Base-by-base conservation (phyloP, 1,140 invertebrate genomes). In the Pogonus chalceus region DNA sequence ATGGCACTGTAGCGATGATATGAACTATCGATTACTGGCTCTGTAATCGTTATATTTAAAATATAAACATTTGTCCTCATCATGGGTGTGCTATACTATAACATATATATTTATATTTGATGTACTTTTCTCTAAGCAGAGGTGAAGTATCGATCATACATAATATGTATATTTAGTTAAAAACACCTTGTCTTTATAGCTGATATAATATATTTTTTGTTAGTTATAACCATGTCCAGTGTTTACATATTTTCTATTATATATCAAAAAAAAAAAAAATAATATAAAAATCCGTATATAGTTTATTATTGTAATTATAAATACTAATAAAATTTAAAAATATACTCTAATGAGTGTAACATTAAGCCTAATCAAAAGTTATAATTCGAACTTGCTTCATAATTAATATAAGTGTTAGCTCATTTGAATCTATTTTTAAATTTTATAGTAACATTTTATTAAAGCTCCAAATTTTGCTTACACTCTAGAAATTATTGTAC, bases 11-110 rank as follows among this genome's bases (percentile, higher is more conserved):
- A 43, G 37, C 37, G 18, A 10, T 43, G 7, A 43, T 43, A 43
- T 18, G 18, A 43, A 43, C 37, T 12, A 10, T 7, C 37, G 37
- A 43, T 43, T 43, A 16, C 37, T 43, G 37, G 37, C 18, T 43
- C 37, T 43, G 37, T 43, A 43, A 43, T 10, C 37, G 37, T 43
- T 43, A 43, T 43, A 9, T 12, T 12, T 43, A 43, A 43, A 43
- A 43, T 43, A 43, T 43, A 43, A 43, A 43, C 37, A 43, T 43
- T 43, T 43, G 37, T 43, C 37, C 37, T 43, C 9, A 43, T 43
- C 37, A 43, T 43, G 37, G 37, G 37, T 43, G 37, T 43, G 37
- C 37, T 43, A 43, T 43, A 43, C 37, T n/a, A n/a, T n/a, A n/a
- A 43, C 18, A 43, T 43, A 43, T 43, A 43, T 43, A 12, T 43